These are phyloP conservation scores for Choloepus didactylus DNA, from an alignment of 2,797 vertebrate genomes.

Conservation along the genomic window DNA sequence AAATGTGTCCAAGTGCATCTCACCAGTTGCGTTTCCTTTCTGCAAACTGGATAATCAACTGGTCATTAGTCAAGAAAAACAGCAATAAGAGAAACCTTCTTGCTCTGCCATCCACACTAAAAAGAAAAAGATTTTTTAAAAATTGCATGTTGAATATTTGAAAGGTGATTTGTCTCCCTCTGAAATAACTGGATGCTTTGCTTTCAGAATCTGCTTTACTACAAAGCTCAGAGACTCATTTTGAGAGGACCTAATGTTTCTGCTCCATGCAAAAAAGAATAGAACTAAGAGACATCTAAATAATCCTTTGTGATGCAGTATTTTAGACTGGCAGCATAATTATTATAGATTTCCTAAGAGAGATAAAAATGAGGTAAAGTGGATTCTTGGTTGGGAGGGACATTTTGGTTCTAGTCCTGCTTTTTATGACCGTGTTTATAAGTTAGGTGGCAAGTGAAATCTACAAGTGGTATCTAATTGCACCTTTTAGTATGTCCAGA, in stretches of 20 bases:
- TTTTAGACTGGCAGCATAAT: conserved; percentile 51
- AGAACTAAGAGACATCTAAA: neutral
- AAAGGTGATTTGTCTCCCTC: neutral
- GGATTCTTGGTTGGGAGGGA: neutral
- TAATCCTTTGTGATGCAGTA: conserved; percentile 14
- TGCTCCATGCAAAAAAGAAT: neutral
- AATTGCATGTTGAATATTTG: neutral
- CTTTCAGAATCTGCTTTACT: conserved; percentile 34
- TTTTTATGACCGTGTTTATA: conserved; percentile 45
- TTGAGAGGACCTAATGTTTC: conserved; percentile 22
- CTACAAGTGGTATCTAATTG: neutral
- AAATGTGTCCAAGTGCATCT: neutral
- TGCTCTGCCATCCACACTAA: neutral
- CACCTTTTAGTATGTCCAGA: neutral
- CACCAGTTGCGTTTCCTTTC: neutral
- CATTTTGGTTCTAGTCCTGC: neutral
- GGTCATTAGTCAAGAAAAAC: conserved; percentile 8
- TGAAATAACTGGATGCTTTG: neutral
- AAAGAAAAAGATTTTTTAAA: conserved; percentile 32
- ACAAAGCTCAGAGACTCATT: neutral
- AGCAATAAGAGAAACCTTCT: conserved; percentile 23
- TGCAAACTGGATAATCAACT: neutral
- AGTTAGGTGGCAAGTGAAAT: conserved; percentile 34
- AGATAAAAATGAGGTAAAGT: conserved; percentile 12
- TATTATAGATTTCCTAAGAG: conserved; percentile 48